Base-by-base conservation (phyloP, 2,113 vertebrate genomes). In the Pseudopipra pipra region DNA sequence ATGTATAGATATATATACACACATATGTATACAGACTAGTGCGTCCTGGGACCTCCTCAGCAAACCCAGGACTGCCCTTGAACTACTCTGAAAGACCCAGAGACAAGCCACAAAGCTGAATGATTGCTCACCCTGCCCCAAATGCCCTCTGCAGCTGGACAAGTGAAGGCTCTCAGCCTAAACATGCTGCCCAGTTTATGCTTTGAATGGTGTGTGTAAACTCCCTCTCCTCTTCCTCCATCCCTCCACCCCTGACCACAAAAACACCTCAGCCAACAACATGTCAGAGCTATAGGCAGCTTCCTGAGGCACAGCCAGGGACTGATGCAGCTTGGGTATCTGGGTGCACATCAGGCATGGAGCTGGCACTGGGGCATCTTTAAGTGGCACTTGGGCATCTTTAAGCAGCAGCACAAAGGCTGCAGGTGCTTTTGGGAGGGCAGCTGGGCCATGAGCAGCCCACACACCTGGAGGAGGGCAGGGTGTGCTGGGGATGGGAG, bases 1-100 rank as follows among this genome's bases (percentile, higher is more conserved):
- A 4, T 67, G 14, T 2, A 33, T 1, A 70, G 2, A 27, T 4
- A 41, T 1, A n/a, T 5, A 37, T 0, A 2, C 8, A 17, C 5
- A 51, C 3, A 22, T 12, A 41, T 4, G 23, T 25, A 52, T 3
- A 67, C 2, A 54, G 28, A 51, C 33, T 3, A 37, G 22, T 0
- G 2, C 6, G 24, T n/a, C 37, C 51, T 67, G 21, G 58, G 8
- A 51, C 13, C 17, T 27, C 51, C 87, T 66, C 4, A 63, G 41
- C 66, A 90, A 88, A 49, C 5, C 7, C 1, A 0, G 30, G 15
- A 12, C 39, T 59, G 52, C 11, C 35, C 24, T 12, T 6, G 17
- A 25, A 3, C 71, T 23, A 4, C 56, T 19, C 68, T 30, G 30
- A n/a, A 59, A 65, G 37, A 21, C 37, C 39, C 59, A 75, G 70